Evolutionary conservation across 1,140 invertebrate species (phyloP), one percentile per base, ranked within the genome.

Genomic region (Philotrypesis tridentata): DNA sequence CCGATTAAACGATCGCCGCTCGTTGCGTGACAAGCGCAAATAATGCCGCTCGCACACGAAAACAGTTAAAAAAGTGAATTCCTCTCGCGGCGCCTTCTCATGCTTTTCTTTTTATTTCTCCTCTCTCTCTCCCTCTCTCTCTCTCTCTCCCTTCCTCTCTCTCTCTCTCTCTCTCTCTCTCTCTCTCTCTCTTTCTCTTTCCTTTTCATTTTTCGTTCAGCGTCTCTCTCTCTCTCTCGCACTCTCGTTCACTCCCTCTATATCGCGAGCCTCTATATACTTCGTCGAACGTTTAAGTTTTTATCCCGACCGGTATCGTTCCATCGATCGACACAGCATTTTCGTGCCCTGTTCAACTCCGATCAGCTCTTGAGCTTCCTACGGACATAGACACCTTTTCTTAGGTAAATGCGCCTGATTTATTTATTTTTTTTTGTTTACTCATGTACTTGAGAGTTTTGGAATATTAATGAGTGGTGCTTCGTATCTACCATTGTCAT

Each of bases 11-110:
- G 74, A 40, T 82, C 73, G 29, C 43, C 65, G 43, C 21, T 60
- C 43, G 25, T 82, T 79, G 75, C 81, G 75, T 82, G 81, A 73
- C 81, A 73, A 55, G 75, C 75, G 68, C 75, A 78, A 65, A 82
- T 73, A 82, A 82, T 70, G 74, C 55, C 48, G 43, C 25, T 29
- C 74, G 55, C 21, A 21, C 73, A 75, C 72, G 63, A 81, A 70
- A 81, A 81, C 60, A 31, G 63, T 6, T 81, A 79, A 83, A 79
- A 79, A 79, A 75, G 71, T 40, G 43, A 83, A 79, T 83, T 75
- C 75, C 74, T 63, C 31, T 71, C 21, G 33, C 73, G 67, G 65
- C 65, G 48, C 80, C 74, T 48, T 25, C 60, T 43, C 55, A 27
- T 77, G 27, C 61, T 72, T 48, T 80, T 79, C 48, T 61, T 77